These are phyloP conservation scores for Perca fluviatilis DNA, from an alignment of 2,113 vertebrate species.

Conservation along the genomic window DNA sequence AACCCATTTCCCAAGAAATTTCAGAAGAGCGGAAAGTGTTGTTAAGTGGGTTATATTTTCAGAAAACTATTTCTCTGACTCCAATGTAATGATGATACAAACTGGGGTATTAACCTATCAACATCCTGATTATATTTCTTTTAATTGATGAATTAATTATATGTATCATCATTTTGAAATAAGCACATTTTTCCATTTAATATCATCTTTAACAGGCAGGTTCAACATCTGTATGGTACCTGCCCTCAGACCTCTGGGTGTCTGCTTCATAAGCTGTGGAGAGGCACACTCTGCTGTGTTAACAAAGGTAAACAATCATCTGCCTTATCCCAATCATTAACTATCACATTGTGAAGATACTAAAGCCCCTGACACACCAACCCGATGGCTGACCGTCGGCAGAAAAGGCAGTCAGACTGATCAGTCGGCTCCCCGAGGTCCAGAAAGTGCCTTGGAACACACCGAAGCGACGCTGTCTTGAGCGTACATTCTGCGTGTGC, in stretches of 20 bases:
- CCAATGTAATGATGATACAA: neutral
- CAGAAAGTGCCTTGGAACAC: too few relatives aligned
- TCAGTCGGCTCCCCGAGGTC: too few relatives aligned
- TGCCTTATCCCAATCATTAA: neutral
- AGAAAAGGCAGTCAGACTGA: too few relatives aligned
- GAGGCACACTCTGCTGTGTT: conserved; percentile 92
- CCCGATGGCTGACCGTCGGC: too few relatives aligned
- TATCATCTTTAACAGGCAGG: conserved; percentile 85
- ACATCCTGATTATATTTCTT: too few relatives aligned
- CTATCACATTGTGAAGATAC: neutral
- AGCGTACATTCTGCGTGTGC: too few relatives aligned
- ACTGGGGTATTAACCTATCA: neutral
- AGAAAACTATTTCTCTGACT: neutral
- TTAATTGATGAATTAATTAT: neutral
- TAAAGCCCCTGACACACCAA: too few relatives aligned
- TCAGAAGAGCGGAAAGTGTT: neutral
- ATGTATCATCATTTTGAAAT: neutral
- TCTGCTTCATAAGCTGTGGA: conserved; percentile 93
- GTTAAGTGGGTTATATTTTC: neutral
- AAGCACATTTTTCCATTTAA: conserved; percentile 1
- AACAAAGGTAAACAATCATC: conserved; percentile 86
- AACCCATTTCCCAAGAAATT: too few relatives aligned
- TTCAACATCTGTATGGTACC: conserved; percentile 91
- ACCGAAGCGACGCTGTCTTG: too few relatives aligned
- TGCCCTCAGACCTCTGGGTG: conserved; percentile 90